phyloP scores from a whole-genome alignment of 2,888 invertebrate genomes.

The Psococerastis gibbosa region DNA sequence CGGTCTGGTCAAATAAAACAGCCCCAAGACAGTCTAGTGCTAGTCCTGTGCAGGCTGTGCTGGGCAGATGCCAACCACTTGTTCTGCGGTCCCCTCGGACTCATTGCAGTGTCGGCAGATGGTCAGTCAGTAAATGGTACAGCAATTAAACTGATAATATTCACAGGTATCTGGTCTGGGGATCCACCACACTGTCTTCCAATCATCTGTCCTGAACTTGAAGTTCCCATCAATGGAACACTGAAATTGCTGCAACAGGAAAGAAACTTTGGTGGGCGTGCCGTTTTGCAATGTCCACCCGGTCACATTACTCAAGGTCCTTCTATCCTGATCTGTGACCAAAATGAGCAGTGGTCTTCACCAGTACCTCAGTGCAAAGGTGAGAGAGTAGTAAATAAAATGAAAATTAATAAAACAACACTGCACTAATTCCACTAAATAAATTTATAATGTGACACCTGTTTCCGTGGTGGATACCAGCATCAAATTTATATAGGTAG shows the following conservation, averaged over 20 bases:
- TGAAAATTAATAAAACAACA: neutral
- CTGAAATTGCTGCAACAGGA: constrained; percentile 53
- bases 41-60: too few species aligned
- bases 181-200: constrained; percentile 52
- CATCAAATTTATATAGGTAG: too few species aligned
- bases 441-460: too few species aligned
- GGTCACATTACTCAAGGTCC: constrained; percentile 59
- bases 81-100: too few species aligned
- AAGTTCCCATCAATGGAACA: constrained; percentile 47
- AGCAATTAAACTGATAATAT: constrained; percentile 10
- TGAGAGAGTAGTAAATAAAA: constrained; percentile 25
- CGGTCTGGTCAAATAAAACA: too few species aligned
- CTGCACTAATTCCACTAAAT: too few species aligned
- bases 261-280: constrained; percentile 60
- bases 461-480: too few species aligned
- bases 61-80: too few species aligned
- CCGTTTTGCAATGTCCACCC: constrained; percentile 67
- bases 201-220: constrained; percentile 56
- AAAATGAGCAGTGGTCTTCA: constrained; percentile 62
- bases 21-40: too few species aligned
- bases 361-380: constrained; percentile 55
- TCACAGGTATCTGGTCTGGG: constrained; percentile 56
- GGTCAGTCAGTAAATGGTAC: too few species aligned
- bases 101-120: too few species aligned
- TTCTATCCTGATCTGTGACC: constrained; percentile 60